These are phyloP conservation scores for Drosophila demipolita DNA, from an alignment of 2,888 invertebrate species.

Conservation along the genomic window DNA sequence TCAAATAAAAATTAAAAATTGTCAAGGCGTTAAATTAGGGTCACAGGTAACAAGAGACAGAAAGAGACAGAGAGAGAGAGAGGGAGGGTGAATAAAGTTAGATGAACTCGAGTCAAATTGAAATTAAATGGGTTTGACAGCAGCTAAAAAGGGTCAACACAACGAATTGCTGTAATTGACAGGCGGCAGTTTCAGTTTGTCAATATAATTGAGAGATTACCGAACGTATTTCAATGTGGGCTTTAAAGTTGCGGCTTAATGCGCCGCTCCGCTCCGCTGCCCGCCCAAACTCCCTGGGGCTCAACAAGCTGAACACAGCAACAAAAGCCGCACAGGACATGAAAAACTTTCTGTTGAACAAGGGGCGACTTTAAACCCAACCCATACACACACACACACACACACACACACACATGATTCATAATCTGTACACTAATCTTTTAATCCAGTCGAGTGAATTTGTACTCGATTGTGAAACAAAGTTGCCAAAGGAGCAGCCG, in stretches of 20 bases:
- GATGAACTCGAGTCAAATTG: slow-evolving; percentile 56
- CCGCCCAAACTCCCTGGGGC: not conserved
- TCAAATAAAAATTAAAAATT: slow-evolving; percentile 81
- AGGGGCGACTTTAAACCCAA: slow-evolving; percentile 13
- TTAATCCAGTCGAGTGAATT: slow-evolving; percentile 84
- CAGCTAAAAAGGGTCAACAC: slow-evolving; percentile 49
- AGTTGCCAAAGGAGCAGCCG: slow-evolving; percentile 65
- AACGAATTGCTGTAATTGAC: slow-evolving; percentile 49
- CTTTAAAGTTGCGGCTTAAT: slow-evolving; percentile 38
- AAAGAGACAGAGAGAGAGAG: slow-evolving; percentile 5
- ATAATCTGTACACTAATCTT: slow-evolving; percentile 83
- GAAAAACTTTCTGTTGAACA: slow-evolving; percentile 53
- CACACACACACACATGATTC: slow-evolving; percentile 60
- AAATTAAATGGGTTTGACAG: slow-evolving; percentile 67
- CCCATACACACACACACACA: slow-evolving; percentile 15
- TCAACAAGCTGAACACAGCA: slow-evolving; percentile 26
- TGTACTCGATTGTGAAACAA: slow-evolving; percentile 83
- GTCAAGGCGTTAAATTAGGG: slow-evolving; percentile 81
- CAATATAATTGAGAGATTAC: slow-evolving; percentile 58
- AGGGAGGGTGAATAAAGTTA: slow-evolving; percentile 2
- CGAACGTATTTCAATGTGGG: slow-evolving; percentile 37
- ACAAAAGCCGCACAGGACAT: slow-evolving; percentile 57
- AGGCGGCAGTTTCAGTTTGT: slow-evolving; percentile 37
- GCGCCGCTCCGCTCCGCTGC: not conserved
- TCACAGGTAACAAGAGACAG: slow-evolving; percentile 50